Base-by-base conservation (phyloP, 2,797 vertebrate species). In the Rhinogobio ventralis region DNA sequence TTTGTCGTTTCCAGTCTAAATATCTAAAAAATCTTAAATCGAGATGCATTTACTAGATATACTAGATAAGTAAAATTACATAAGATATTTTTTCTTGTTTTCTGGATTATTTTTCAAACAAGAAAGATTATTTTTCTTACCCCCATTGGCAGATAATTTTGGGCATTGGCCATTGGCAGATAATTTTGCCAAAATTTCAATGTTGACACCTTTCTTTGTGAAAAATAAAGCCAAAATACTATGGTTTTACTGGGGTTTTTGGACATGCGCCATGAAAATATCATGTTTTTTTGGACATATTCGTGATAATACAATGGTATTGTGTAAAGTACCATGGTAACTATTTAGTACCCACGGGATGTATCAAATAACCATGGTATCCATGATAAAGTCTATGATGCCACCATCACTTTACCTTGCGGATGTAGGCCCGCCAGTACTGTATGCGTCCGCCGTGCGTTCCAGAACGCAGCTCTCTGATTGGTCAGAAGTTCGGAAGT, bases 401-500 rank as follows among this genome's bases (percentile, higher is more conserved):
- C 13, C 60, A 6, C 8, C 66, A 33, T 23, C 28, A 55, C 10
- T 36, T 53, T 51, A 73, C 4, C 15, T 30, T 11, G 33, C 33
- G 33, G 5, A 36, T 0, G 28, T 8, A 19, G 15, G 4, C 45
- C 11, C n/a, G 8, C 25, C 45, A 3, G 17, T 14, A n/a, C 10
- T 20, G 23, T 14, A 7, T 55, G 73, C 73, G 28, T 33, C 20
- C 30, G 49, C 4, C 3, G 30, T 6, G 33, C 4, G 28, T 25
- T 60, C 74, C 74, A 42, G 53, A 60, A 42, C 53, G 55, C 17
- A 42, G 62, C 36, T 68, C 62, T 75, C 15, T 91, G 89, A 95
- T 95, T 94, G 93, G 94, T 71, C 86, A 78, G 20, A 11, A 0
- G 1, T 6, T 17, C 86, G 93, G 95, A 93, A 93, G 91, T 92